Evolutionary conservation across 2,113 vertebrate species (phyloP), one percentile per base, ranked within the genome.

Genomic region (Austrofundulus limnaeus): DNA sequence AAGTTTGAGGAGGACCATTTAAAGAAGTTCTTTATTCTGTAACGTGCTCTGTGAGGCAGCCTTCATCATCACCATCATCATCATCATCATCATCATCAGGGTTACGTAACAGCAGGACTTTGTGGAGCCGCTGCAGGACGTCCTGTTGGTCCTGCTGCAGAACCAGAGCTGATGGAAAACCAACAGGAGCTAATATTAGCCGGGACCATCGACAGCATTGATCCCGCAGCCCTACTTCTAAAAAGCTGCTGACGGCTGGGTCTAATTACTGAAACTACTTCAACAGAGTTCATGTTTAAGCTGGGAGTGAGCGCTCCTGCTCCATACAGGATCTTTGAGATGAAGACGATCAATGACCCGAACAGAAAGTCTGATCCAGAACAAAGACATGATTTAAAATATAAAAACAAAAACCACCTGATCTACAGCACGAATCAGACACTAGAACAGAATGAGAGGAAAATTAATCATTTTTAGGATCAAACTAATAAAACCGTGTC

Each of bases 181-280:
- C 60, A 57, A 54, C 71, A 41, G 66, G 38, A 1, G 46, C 85
- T 85, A 89, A 89, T 90, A 89, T 86, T 75, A 84, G 88, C 56
- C 56, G 10, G 21, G 11, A 66, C 13, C 57, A 84, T 91, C 66
- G 86, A 92, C 46, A 55, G 1, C 75, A 91, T 92, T 3, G 88
- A 90, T 80, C 78, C 2, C 4, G 0, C 60, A 87, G 82, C 53
- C 74, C 89, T 78, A 84, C 72, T 70, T 89, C 62, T 77, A 46
- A 24, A 61, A 63, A 71, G 61, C 67, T 50, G 68, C 70, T 63
- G 61, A 78, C 70, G 47, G 28, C 53, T 41, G 20, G 39, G 41
- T 61, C 76, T 76, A 70, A 81, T 75, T 42, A 56, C 46, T 70
- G n/a, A n/a, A 38, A 38, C 37, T 2, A 74, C 51, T 8, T 11